A percentile compares a stretch with the other conserved stretches of the same genome.
Conservation (phyloP, 2,888 invertebrate genomes). For the Clusia tigrina region DNA sequence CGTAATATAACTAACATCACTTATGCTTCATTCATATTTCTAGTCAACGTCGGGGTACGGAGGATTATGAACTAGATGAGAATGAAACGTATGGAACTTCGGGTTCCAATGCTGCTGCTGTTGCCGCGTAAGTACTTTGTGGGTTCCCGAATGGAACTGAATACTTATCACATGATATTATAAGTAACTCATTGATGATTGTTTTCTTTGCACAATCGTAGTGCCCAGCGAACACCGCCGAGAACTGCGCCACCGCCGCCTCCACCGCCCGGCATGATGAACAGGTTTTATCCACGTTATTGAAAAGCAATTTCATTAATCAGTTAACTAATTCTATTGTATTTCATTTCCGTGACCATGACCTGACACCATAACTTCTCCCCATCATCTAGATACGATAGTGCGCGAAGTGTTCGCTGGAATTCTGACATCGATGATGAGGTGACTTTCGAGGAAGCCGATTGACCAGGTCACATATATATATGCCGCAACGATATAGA, state of each 20-base stretch:
- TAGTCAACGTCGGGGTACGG: conserved; percentile 54
- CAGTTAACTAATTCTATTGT: conserved; percentile 9
- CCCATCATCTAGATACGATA: conserved; percentile 42
- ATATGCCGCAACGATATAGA: conserved; percentile 20
- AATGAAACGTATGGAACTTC: conserved; percentile 53
- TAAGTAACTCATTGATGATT: no score
- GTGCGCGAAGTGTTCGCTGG: conserved; percentile 60
- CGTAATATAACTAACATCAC: no score
- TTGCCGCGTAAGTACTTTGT: conserved; percentile 51
- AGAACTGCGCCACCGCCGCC: conserved; percentile 60
- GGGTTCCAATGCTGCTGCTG: conserved; percentile 45
- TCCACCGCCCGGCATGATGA: conserved; percentile 53
- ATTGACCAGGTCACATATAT: conserved; percentile 54
- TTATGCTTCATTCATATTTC: neutral
- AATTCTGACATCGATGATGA: conserved; percentile 51
- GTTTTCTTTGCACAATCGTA: conserved; percentile 40
- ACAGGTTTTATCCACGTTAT: conserved; percentile 62
- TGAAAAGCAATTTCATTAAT: conserved; percentile 34
- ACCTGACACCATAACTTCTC: neutral
- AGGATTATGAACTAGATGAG: conserved; percentile 55
- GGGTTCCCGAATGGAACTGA: neutral
- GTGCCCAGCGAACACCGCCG: conserved; percentile 60
- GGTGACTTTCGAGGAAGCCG: conserved; percentile 60
- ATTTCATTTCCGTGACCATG: neutral
- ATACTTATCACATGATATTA: no score